These are phyloP conservation scores for Heloderma charlesbogerti DNA, from an alignment of 2,113 vertebrate genomes.

Conservation along the genomic window DNA sequence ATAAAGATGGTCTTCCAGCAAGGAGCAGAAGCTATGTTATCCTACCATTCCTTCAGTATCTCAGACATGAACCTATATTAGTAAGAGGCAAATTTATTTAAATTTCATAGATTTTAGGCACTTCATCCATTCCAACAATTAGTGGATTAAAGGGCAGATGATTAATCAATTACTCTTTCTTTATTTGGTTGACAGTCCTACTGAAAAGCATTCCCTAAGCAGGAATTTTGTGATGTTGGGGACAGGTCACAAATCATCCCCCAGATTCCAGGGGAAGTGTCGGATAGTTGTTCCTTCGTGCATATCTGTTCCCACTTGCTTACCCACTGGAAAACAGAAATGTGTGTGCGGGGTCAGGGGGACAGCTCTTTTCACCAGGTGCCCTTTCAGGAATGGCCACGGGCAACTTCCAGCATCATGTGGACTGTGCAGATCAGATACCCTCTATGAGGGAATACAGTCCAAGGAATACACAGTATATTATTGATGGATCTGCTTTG, in stretches of 20 bases:
- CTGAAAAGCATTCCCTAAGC: not conserved
- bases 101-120: not conserved
- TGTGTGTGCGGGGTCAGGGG: no score
- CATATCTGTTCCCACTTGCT: not conserved
- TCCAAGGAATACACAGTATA: not conserved
- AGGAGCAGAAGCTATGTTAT: not conserved
- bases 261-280: constrained; percentile 17
- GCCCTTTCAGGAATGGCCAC: not conserved
- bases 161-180: not conserved
- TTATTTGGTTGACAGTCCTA: not conserved
- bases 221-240: not conserved
- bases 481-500: no score
- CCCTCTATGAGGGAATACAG: not conserved
- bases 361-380: not conserved
- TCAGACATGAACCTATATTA: not conserved
- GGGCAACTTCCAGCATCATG: not conserved
- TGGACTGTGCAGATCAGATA: not conserved
- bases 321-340: not conserved
- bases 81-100: not conserved
- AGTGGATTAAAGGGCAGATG: no score
- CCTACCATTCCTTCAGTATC: not conserved
- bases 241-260: not conserved
- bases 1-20: not conserved
- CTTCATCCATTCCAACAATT: no score
- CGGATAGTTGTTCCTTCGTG: not conserved